Base-by-base conservation (phyloP, 2,797 vertebrate genomes). In the Intellagama lesueurii region DNA sequence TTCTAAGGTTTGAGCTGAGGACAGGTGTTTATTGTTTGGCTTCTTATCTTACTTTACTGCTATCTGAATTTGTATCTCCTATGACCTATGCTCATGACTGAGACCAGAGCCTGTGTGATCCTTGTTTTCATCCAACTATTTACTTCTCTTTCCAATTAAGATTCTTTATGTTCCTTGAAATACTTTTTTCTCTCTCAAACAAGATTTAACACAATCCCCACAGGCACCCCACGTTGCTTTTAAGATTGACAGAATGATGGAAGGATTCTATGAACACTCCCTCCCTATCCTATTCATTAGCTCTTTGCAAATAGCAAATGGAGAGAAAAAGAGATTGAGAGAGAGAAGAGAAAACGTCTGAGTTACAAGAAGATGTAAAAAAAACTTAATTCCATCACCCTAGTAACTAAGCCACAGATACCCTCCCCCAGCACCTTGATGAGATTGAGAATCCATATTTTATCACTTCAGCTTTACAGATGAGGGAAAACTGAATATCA, bases 391-490 rank as follows among this genome's bases (percentile, higher is more conserved):
- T 83, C 24, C 56, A 86, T 77, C 72, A 86, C 64, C 84, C 26
- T 90, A 83, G 78, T 69, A 86, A 90, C 44, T 28, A 85, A 22
- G 68, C 76, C 81, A 86, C 82, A 90, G 72, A 56, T 83, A 76
- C n/a, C 64, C 32, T 77, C 4, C 17, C 26, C 84, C 83, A 81
- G 81, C 70, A 76, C 44, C 56, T 81, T 68, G n/a, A 81, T 35
- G n/a, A 75, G n/a, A 73, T 12, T 86, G n/a, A 76, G n/a, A 89
- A 52, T 9, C 17, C 81, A 44, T 70, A 35, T n/a, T 69, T 72
- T 76, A 68, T 76, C 40, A 75, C 70, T 24, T 73, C 68, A 60
- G 7, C 60, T 87, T n/a, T 64, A 60, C 32, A 44, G 24, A 40
- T 56, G 78, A 64, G 64, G 26, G 16, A 16, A 89, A 81, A 32